Conservation (phyloP, 2,113 vertebrate species). For the Onychorhynchus coronatus region DNA sequence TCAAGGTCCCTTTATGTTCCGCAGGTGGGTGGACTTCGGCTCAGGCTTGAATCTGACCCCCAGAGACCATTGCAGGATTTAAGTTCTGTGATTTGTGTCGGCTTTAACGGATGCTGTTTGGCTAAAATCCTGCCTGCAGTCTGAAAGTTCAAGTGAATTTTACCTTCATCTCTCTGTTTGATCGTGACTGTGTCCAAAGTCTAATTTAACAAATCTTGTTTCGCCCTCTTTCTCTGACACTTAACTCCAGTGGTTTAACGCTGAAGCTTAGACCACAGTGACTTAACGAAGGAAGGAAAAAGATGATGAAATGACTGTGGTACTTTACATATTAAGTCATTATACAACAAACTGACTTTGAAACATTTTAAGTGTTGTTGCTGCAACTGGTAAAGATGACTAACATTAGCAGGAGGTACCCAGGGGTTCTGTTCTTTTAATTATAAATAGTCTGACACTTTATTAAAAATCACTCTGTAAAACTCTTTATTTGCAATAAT, state of each 20-base stretch:
- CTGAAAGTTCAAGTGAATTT: not conserved
- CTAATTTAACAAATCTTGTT: not conserved
- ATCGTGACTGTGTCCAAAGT: not conserved
- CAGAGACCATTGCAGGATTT: not conserved
- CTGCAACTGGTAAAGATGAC: not conserved
- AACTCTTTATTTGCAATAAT: not conserved
- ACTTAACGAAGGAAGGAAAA: not conserved
- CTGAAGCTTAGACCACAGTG: not conserved
- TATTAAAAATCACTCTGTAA: not conserved
- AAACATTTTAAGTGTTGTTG: not conserved
- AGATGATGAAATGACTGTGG: not conserved
- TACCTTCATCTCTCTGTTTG: not conserved
- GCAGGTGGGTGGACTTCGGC: not conserved
- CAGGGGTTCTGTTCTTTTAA: not conserved
- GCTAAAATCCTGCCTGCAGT: not conserved
- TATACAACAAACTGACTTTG: not conserved
- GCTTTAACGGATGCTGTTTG: not conserved
- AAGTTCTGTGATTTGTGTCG: not conserved
- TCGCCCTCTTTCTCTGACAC: not conserved
- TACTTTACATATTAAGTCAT: not conserved
- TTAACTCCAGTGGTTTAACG: not conserved
- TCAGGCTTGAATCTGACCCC: not conserved
- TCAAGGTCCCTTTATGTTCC: constrained; percentile 35
- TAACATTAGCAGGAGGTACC: not conserved
- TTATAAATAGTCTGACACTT: not conserved